Conservation (phyloP, 2,113 vertebrate species). For the Ahaetulla prasina region DNA sequence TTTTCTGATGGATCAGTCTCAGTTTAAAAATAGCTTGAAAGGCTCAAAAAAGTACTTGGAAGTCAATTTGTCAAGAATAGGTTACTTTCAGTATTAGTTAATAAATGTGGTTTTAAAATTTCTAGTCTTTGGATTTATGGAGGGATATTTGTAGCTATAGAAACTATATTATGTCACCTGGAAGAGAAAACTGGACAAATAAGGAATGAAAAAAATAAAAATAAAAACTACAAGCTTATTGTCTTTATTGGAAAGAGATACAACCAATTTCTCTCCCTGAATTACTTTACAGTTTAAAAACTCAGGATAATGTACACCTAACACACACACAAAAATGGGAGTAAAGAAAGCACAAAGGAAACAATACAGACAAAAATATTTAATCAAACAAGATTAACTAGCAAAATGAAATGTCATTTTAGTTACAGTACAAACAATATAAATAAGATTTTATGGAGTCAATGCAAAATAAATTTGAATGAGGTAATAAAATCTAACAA, state of each 20-base stretch:
- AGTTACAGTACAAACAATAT: constrained; percentile 79
- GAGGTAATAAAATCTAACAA: constrained; percentile 80
- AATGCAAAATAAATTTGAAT: constrained; percentile 72
- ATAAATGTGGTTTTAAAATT: neutral
- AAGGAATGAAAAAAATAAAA: constrained; percentile 25
- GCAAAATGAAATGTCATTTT: constrained; percentile 42
- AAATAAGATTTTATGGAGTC: constrained; percentile 80
- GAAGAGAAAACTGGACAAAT: neutral
- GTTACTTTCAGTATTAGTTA: neutral
- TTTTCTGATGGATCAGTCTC: neutral
- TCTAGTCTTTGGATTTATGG: neutral
- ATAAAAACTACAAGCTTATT: constrained; percentile 41
- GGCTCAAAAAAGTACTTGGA: neutral
- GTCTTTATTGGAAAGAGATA: constrained; percentile 97
- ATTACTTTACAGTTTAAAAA: constrained; percentile 76
- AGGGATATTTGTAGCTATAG: neutral
- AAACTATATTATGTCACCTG: constrained; percentile 53
- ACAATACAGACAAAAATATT: constrained; percentile 71
- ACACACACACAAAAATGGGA: constrained; percentile 76
- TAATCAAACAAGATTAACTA: constrained; percentile 67
- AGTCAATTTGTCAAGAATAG: neutral
- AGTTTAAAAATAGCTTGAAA: neutral
- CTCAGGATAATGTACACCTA: constrained; percentile 86
- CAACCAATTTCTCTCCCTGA: constrained; percentile 76
- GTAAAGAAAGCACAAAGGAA: constrained; percentile 53